Percentiles rank a stretch among this genome's conserved stretches.
Evolutionary conservation across 1,140 invertebrate genomes (phyloP).

Genomic region (Drosophila asahinai): DNA sequence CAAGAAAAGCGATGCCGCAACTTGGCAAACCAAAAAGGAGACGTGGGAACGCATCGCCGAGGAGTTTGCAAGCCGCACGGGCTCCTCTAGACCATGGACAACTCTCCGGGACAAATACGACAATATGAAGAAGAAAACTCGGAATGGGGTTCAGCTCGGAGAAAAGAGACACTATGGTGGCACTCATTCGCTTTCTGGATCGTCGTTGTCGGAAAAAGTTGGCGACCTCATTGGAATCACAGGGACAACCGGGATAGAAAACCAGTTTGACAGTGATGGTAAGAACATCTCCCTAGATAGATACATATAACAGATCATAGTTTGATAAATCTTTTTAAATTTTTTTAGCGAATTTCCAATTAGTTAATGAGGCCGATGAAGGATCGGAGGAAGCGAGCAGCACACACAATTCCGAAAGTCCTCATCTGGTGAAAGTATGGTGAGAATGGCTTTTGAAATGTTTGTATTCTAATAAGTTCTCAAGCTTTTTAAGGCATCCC

Average conservation of each 20-base stretch:
- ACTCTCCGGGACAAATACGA: conserved; percentile 25
- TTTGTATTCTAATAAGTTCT: neutral
- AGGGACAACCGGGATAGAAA: neutral
- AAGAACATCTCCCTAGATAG: neutral
- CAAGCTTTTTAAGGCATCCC: conserved; percentile 9
- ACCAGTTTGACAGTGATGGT: conserved; percentile 18
- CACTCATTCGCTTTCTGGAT: neutral
- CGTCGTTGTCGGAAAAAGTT: conserved; percentile 3
- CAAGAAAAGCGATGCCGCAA: conserved; percentile 13
- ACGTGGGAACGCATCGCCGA: conserved; percentile 18
- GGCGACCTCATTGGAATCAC: too few species aligned
- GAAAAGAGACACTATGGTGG: neutral
- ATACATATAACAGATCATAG: neutral
- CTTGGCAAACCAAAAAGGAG: conserved; percentile 11
- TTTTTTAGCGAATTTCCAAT: conserved; percentile 9
- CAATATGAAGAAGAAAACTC: conserved; percentile 17
- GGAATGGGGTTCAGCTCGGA: neutral
- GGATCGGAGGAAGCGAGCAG: conserved; percentile 9
- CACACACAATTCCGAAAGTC: neutral
- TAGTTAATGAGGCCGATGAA: conserved; percentile 5
- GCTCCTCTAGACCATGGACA: conserved; percentile 1
- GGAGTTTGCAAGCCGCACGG: conserved; percentile 4
- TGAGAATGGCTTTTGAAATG: neutral
- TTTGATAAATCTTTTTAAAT: neutral
- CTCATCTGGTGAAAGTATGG: conserved; percentile 6